Conservation (phyloP, 2,888 invertebrate genomes). For the Agrochola lota region DNA sequence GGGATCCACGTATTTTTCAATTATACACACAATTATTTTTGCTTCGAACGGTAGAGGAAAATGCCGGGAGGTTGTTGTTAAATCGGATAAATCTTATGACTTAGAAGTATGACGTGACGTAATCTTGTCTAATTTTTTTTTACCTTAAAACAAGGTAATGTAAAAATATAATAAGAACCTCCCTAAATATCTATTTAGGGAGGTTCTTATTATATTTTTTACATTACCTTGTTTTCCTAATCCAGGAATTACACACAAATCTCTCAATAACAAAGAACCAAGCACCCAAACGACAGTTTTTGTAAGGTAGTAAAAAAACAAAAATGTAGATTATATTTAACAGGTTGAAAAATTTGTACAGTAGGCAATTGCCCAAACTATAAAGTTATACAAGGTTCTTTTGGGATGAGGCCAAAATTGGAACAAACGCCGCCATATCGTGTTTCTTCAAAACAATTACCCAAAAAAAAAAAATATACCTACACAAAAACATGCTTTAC, state of each 20-base stretch:
- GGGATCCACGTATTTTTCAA: slow-evolving; percentile 36
- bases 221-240: background rate
- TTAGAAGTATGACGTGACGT: too few species aligned
- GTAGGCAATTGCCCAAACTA: background rate
- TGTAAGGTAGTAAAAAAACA: background rate
- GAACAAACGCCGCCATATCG: background rate
- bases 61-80: background rate
- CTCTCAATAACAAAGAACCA: background rate
- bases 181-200: too few species aligned
- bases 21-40: slow-evolving; percentile 39
- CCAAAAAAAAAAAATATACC: too few species aligned
- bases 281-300: background rate
- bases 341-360: background rate
- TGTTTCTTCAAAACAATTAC: too few species aligned
- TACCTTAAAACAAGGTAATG: too few species aligned
- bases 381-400: background rate
- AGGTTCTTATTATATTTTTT: background rate
- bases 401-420: background rate
- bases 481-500: background rate
- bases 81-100: background rate
- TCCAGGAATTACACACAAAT: background rate
- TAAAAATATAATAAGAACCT: too few species aligned
- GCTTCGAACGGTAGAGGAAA: slow-evolving; percentile 4
- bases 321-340: background rate
- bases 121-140: too few species aligned